Base-by-base conservation (phyloP, 2,797 vertebrate species). In the Oreonectes daqikongensis region DNA sequence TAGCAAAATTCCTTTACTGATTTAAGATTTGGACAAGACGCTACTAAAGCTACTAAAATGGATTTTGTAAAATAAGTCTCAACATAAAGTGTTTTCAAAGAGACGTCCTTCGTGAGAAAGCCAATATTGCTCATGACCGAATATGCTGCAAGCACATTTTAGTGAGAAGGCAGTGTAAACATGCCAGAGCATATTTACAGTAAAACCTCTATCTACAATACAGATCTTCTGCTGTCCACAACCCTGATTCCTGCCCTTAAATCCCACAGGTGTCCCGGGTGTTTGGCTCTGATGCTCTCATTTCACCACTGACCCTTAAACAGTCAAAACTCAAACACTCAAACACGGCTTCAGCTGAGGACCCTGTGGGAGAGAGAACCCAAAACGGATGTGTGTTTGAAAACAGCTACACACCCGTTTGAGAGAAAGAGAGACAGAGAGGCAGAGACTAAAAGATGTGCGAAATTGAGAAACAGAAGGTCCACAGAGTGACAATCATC, bases 141-240 rank as follows among this genome's bases (percentile, higher is more conserved):
- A 22, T 65, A n/a, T 30, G 48, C 57, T 68, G 69, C 68, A 80
- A 72, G 53, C 52, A 52, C 76, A 82, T 83, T 89, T 89, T 80
- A 89, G 88, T 88, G 92, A 93, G 92, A 94, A 94, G 93, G 93
- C 93, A 94, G 92, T 92, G 92, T 90, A 93, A 91, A 80, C 60
- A 83, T 5, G 52, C 46, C 32, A 44, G 44, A 55, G 26, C 60
- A 64, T 52, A 68, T 79, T 74, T 40, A 72, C 30, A 59, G 28
- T 59, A 55, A 24, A 73, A 70, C 72, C 46, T 66, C 77, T 70
- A 52, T 52, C 75, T 40, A 69, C 40, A 42, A 42, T 42, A 59
- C 30, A 35, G 57, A 30, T 74, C 30, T 81, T 74, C 65, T 61
- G 82, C 73, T 66, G 72, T 67, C 69, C 69, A 72, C 65, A 81